Evolutionary conservation across 2,113 vertebrate species (phyloP).

Genomic region (Ardeotis arabs): DNA sequence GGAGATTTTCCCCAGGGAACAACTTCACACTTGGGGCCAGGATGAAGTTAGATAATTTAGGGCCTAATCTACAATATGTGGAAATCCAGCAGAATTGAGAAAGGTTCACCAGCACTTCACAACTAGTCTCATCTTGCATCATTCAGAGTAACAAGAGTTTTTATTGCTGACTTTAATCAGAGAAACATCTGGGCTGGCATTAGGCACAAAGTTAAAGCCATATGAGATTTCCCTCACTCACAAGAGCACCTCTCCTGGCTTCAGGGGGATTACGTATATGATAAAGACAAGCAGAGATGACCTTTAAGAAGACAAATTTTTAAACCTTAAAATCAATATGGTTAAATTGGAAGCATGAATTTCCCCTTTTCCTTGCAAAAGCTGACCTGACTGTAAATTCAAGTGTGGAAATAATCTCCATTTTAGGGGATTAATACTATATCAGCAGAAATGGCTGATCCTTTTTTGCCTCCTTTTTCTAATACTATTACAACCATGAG

Average conservation of each 20-base stretch:
- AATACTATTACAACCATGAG: neutral
- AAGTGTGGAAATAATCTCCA: neutral
- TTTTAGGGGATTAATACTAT: neutral
- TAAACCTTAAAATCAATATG: neutral
- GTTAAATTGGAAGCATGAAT: neutral
- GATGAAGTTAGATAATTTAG: neutral
- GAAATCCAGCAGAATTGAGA: neutral
- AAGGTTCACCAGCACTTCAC: neutral
- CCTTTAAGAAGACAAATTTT: slow-evolving; percentile 12
- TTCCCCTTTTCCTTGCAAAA: neutral
- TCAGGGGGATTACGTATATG: neutral
- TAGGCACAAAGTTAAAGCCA: neutral
- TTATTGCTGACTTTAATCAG: slow-evolving; percentile 12
- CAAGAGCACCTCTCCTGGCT: neutral
- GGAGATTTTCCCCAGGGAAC: slow-evolving; percentile 2
- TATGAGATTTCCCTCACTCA: neutral
- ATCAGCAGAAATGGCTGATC: neutral
- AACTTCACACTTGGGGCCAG: neutral
- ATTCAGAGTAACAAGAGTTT: neutral
- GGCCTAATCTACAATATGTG: neutral
- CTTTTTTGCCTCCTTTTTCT: neutral
- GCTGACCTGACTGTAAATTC: neutral
- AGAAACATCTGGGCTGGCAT: neutral
- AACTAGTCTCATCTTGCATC: slow-evolving; percentile 1
- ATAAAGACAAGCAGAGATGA: neutral